phyloP scores from a whole-genome alignment of 2,113 vertebrate genomes.

The Nannobrachium achirus region DNA sequence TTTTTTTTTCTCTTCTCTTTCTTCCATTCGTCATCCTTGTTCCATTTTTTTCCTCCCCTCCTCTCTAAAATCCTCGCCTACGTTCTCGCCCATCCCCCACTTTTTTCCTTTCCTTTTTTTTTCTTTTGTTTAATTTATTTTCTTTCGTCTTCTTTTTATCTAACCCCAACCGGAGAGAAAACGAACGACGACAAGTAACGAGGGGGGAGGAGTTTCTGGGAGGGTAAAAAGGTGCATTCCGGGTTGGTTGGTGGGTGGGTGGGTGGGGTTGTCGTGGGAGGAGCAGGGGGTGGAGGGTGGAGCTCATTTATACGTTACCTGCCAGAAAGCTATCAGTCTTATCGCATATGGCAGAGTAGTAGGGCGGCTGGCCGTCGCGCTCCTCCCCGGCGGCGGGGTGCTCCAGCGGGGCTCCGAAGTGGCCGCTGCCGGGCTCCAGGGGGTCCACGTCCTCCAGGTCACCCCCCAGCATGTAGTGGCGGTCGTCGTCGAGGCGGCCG shows the following conservation, averaged over 20 bases:
- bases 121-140: constrained; percentile 26
- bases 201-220: constrained; percentile 23
- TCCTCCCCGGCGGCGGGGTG: constrained; percentile 25
- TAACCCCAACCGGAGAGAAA: constrained; percentile 76
- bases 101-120: constrained; percentile 44
- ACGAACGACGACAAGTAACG: constrained; percentile 62
- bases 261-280: constrained; percentile 33
- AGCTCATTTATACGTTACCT: constrained; percentile 86
- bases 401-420: constrained; percentile 36
- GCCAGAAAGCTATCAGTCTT: constrained; percentile 84
- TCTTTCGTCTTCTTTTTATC: constrained; percentile 55
- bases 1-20: constrained; percentile 36
- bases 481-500: constrained; percentile 66
- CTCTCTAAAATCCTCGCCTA: constrained; percentile 63
- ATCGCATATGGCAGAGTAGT: constrained; percentile 83
- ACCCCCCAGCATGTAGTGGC: constrained; percentile 73
- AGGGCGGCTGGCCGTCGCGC: constrained; percentile 70
- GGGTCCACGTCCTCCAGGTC: constrained; percentile 55
- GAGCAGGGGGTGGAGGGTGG: too few species aligned
- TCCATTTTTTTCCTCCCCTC: constrained; percentile 42
- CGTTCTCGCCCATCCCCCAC: constrained; percentile 44
- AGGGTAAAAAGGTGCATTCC: constrained; percentile 80
- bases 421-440: constrained; percentile 60
- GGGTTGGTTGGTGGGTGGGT: constrained; percentile 28
- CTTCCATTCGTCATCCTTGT: constrained; percentile 40